phyloP scores from a whole-genome alignment of 2,797 vertebrate species.

The Carapus acus region DNA sequence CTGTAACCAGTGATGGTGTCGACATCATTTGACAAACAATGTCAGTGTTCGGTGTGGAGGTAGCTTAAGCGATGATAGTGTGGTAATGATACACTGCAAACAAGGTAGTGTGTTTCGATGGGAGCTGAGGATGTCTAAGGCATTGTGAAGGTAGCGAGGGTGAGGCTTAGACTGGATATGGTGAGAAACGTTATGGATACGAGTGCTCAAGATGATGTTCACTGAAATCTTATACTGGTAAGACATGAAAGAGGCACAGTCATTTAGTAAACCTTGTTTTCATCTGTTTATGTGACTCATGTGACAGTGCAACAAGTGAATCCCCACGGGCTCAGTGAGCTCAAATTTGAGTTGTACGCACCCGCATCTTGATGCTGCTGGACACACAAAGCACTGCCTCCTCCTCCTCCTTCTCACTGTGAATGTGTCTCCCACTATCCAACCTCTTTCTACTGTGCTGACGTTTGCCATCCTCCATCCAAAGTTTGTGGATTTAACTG shows the following conservation, averaged over 20 bases:
- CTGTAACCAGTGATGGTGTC: conserved; percentile 4
- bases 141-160: conserved; percentile 12
- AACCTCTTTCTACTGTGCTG: conserved; percentile 56
- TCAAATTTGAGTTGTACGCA: conserved; percentile 54
- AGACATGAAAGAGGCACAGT: neutral
- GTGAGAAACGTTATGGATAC: conserved; percentile 1
- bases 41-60: conserved; percentile 13
- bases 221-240: conserved; percentile 14
- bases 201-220: conserved; percentile 4
- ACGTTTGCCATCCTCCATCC: conserved; percentile 49
- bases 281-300: conserved; percentile 38
- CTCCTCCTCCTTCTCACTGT: conserved; percentile 54
- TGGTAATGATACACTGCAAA: no score
- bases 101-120: no score
- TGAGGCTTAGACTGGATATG: conserved; percentile 13
- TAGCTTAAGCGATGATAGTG: no score
- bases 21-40: conserved; percentile 7
- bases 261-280: conserved; percentile 8
- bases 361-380: conserved; percentile 42
- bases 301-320: conserved; percentile 50
- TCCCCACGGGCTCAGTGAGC: conserved; percentile 41
- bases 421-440: conserved; percentile 60
- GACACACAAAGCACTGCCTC: conserved; percentile 55
- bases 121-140: no score
- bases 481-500: conserved; percentile 52